Evolutionary conservation across 2,797 vertebrate species (phyloP).

Genomic region (Sphaeramia orbicularis): DNA sequence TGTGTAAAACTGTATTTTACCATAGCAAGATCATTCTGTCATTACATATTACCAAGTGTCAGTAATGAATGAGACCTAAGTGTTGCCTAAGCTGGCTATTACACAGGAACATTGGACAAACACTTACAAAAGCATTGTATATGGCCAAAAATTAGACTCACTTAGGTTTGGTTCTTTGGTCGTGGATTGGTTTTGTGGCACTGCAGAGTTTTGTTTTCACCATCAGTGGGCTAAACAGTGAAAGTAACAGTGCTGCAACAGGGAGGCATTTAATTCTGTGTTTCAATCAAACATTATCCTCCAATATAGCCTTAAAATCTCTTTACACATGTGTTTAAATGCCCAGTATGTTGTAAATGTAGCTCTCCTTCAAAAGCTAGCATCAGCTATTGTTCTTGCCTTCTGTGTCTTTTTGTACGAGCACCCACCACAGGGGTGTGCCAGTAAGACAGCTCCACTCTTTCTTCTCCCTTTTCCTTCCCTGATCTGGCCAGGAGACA

Average conservation of each 20-base stretch:
- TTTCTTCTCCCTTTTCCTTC: slow-evolving; percentile 53
- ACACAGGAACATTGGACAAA: not conserved
- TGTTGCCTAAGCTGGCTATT: too few relatives aligned
- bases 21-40: too few relatives aligned
- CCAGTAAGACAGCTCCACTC: slow-evolving; percentile 56
- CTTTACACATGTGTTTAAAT: slow-evolving; percentile 32
- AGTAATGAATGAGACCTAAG: too few relatives aligned
- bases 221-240: slow-evolving; percentile 1
- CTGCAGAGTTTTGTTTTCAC: slow-evolving; percentile 15
- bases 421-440: slow-evolving; percentile 65
- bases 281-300: slow-evolving; percentile 13
- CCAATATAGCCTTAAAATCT: slow-evolving; percentile 40
- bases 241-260: slow-evolving; percentile 20
- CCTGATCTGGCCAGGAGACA: slow-evolving; percentile 73
- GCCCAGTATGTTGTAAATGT: slow-evolving; percentile 28
- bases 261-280: slow-evolving; percentile 25
- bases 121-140: slow-evolving; percentile 4
- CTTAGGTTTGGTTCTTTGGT: slow-evolving; percentile 9
- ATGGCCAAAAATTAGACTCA: not conserved
- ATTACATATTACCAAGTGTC: too few relatives aligned
- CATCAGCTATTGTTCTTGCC: slow-evolving; percentile 58
- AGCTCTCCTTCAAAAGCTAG: slow-evolving; percentile 23
- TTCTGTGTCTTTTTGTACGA: slow-evolving; percentile 57
- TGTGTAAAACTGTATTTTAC: too few relatives aligned
- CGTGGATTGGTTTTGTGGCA: slow-evolving; percentile 7